Percentiles rank a stretch among this genome's conserved stretches.
These are phyloP conservation scores for Rhineura floridana DNA, from an alignment of 2,113 vertebrate species.

Conservation along the genomic window DNA sequence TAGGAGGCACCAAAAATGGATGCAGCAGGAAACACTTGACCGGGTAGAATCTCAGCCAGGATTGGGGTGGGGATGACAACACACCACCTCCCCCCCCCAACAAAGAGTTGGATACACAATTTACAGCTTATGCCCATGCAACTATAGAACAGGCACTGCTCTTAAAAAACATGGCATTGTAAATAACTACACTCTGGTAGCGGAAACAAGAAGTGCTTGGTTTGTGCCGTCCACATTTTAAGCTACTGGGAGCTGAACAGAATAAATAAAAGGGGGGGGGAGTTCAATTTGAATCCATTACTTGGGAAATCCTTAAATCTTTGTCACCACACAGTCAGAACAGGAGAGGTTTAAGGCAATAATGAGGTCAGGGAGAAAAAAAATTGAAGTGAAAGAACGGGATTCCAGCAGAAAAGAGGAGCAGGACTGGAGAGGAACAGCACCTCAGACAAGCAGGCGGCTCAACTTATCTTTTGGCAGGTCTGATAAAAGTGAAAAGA, in stretches of 20 bases:
- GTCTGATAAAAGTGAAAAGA: not conserved
- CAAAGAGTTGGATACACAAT: not conserved
- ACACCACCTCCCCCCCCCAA: not conserved
- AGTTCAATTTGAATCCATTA: not conserved
- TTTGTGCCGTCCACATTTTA: not conserved
- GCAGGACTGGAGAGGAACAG: no score
- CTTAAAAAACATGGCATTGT: not conserved
- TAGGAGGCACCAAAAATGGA: no score
- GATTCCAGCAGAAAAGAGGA: rapidly evolving
- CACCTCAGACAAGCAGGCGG: no score
- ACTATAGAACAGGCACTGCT: rapidly evolving
- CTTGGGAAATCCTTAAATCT: not conserved
- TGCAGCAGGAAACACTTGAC: no score
- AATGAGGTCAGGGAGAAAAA: not conserved
- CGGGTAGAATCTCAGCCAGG: no score
- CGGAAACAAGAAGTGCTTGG: not conserved
- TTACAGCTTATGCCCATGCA: rapidly evolving
- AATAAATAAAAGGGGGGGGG: not conserved
- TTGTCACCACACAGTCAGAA: not conserved
- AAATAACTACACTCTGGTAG: not conserved
- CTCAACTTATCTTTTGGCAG: not conserved
- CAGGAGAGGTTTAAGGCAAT: not conserved
- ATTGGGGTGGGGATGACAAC: no score
- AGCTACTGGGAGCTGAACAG: rapidly evolving
- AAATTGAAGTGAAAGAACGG: not conserved